Evolutionary conservation across 2,888 invertebrate species (phyloP).

Genomic region (Trileptium ribeirensis): DNA sequence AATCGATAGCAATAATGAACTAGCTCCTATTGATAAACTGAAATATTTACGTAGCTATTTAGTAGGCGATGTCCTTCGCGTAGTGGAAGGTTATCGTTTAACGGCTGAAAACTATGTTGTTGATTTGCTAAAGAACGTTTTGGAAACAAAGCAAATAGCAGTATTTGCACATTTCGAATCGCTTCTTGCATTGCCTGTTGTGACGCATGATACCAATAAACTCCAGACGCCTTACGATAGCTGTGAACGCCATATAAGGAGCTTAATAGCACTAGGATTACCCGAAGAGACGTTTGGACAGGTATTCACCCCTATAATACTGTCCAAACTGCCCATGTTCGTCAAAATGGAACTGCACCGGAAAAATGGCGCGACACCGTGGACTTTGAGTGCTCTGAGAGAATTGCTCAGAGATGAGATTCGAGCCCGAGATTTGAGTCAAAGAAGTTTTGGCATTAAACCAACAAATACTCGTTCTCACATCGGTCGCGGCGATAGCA

Average conservation of each 20-base stretch:
- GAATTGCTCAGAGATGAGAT: not conserved
- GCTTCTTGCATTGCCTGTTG: not conserved
- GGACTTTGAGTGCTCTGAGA: not conserved
- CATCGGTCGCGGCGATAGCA: too few relatives aligned
- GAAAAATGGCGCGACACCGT: not conserved
- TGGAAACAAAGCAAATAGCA: not conserved
- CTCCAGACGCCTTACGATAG: not conserved
- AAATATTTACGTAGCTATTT: not conserved
- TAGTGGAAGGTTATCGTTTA: not conserved
- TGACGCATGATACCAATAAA: not conserved
- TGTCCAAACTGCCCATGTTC: not conserved
- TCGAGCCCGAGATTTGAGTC: not conserved
- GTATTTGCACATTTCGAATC: not conserved
- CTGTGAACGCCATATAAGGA: not conserved
- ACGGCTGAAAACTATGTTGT: not conserved
- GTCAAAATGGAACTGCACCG: not conserved
- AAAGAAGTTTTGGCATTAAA: not conserved
- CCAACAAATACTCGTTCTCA: too few relatives aligned
- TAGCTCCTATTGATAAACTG: not conserved
- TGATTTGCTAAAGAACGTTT: not conserved
- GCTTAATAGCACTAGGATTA: not conserved
- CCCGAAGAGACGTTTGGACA: not conserved
- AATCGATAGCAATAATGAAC: not conserved
- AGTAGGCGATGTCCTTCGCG: not conserved
- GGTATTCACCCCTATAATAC: not conserved